These are phyloP conservation scores for Epinotia nisella DNA, from an alignment of 2,888 invertebrate genomes.

Conservation along the genomic window DNA sequence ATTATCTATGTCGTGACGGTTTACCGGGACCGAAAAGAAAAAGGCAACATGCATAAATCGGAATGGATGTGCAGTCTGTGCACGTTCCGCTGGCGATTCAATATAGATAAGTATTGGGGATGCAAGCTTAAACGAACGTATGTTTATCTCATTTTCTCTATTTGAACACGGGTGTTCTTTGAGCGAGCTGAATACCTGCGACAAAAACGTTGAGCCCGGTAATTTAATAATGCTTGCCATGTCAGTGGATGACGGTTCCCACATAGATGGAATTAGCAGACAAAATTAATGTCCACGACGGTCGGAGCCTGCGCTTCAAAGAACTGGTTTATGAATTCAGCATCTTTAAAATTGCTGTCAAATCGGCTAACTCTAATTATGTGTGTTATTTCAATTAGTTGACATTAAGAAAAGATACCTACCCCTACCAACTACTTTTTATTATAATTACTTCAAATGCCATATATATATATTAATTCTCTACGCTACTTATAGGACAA, in stretches of 20 bases:
- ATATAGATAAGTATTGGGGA: conserved; percentile 27
- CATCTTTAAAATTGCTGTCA: conserved; percentile 17
- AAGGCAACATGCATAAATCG: conserved; percentile 23
- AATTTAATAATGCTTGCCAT: conserved; percentile 47
- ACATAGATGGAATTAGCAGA: conserved; percentile 70
- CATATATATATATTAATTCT: not conserved
- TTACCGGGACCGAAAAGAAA: conserved; percentile 20
- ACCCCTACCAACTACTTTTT: not conserved
- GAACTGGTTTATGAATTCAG: conserved; percentile 49
- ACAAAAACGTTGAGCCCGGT: conserved; percentile 45
- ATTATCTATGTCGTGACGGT: conserved; percentile 20
- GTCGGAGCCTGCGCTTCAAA: conserved; percentile 50
- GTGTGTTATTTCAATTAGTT: not conserved
- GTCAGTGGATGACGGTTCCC: conserved; percentile 54
- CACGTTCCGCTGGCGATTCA: conserved; percentile 31
- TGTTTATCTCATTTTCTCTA: conserved; percentile 30
- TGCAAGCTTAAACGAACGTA: conserved; percentile 24
- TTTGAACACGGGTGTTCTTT: conserved; percentile 10
- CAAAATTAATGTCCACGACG: conserved; percentile 57
- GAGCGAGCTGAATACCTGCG: conserved; percentile 40
- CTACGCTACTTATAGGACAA: not conserved
- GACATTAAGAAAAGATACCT: not conserved
- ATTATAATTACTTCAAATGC: not conserved
- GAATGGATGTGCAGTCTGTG: conserved; percentile 30
- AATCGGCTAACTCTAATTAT: conserved; percentile 27